Base-by-base conservation (phyloP, 2,888 invertebrate species). In the Drosophila meridiana region DNA sequence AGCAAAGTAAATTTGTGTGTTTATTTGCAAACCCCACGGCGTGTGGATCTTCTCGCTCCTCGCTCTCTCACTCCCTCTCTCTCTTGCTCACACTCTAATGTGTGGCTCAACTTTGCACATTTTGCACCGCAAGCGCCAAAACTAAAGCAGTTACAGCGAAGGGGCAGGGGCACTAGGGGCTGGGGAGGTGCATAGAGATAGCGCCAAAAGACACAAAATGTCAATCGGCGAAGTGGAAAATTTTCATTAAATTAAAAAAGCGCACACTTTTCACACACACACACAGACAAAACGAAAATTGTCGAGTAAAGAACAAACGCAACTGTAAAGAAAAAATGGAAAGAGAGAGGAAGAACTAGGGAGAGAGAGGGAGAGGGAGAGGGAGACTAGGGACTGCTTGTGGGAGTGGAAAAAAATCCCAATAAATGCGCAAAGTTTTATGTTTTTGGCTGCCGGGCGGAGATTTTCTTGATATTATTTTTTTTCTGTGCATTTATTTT, bases 191-290 rank as follows among this genome's bases (percentile, higher is more conserved):
- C 45, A 60, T 48, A 66, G 58, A 71, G 80, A 76, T 73, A 76
- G 76, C 82, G 63, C 78, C 73, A 69, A 76, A 73, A 75, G 76
- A 89, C 82, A 83, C 80, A 88, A 88, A 92, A 90, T 91, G 92
- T 90, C 91, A 91, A 91, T 90, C 90, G 91, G 86, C 90, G 91
- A 91, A 92, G 91, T 91, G 92, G 92, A 92, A 92, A 92, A 92
- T 93, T 92, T 92, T 93, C 92, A 92, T 92, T 92, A 92, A 92
- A 92, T 92, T 92, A 89, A 80, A 87, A 86, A 90, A 86, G 84
- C 81, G 78, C 73, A 84, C 86, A 83, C 77, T 82, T 85, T 77
- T 83, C 78, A 62, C 85, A 72, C 78, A 79, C 56, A 64, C 34
- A 62, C 58, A 73, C 14, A 61, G 13, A 69, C 43, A 30, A 77